Base-by-base conservation (phyloP, 2,797 vertebrate genomes). In the Mormyrus proboscirostris region DNA sequence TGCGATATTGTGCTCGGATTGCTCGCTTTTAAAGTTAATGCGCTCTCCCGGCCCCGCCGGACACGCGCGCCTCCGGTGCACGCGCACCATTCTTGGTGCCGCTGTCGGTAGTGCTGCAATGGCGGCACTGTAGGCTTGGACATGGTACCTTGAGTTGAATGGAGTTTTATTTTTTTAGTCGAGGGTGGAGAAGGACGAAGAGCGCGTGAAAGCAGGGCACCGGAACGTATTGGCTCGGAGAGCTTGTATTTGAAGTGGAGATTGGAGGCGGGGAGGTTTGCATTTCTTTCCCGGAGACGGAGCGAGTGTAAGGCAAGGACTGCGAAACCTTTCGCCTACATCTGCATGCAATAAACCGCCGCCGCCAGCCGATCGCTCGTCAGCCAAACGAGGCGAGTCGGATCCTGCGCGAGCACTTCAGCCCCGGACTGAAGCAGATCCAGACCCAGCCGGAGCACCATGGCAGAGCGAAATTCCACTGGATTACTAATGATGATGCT, bases 401-500 rank as follows among this genome's bases (percentile, higher is more conserved):
- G 69, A 22, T 49, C 33, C 44, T 29, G 51, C 38, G 22, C 19
- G 9, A 85, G 41, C 55, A 88, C 5, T 22, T 29, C 6, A 87
- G 83, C 65, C 79, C 50, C 16, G 22, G 79, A 89, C 90, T 85
- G 89, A 90, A 76, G 25, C 88, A 89, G 87, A 86, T 55, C 87
- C 92, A 79, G 73, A 62, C 55, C 57, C 73, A 25, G 83, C 49
- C 62, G 92, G 92, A 92, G 50, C 91, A 88, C 90, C 90, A 96
- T 96, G 96, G 96, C 96, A 16, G 96, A 96, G 91, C 95, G 96
- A 88, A 93, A 93, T 93, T 95, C 95, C 3, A 91, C 89, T 91
- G 96, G 95, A 88, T 59, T 95, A 92, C 93, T 96, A 1, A 93
- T 95, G 92, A 94, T 96, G 95, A 95, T 96, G 95, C 89, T 96